Conservation (phyloP, 2,797 vertebrate species). For the Notolepis coatsorum region DNA sequence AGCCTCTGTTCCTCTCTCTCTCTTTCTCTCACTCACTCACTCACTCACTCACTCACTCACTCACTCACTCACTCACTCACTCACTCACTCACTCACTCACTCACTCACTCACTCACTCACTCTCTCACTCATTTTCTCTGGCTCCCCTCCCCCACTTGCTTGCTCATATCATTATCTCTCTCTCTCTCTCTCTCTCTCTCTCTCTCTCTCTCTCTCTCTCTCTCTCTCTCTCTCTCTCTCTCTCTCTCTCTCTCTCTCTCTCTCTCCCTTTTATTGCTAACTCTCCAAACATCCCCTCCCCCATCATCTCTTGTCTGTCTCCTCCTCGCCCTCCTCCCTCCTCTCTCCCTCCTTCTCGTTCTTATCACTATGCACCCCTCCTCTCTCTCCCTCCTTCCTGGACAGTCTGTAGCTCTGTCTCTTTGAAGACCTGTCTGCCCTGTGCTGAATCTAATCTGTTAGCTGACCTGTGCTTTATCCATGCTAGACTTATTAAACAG, state of each 20-base stretch:
- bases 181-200: too few relatives aligned
- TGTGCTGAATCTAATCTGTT: constrained; percentile 24
- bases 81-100: constrained; percentile 5
- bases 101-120: constrained; percentile 7
- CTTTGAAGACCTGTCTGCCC: constrained; percentile 3
- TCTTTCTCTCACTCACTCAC: constrained; percentile 26
- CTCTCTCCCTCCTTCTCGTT: background rate
- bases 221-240: too few relatives aligned
- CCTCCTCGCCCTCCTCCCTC: background rate
- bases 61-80: background rate
- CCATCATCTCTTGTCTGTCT: background rate
- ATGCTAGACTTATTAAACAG: constrained; percentile 13
- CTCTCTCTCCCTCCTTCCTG: background rate
- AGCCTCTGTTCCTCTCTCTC: constrained; percentile 1
- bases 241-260: too few relatives aligned
- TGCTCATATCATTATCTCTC: background rate
- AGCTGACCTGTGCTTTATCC: constrained; percentile 24
- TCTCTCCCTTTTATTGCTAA: too few relatives aligned
- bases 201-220: background rate
- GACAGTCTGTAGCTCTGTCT: background rate
- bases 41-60: constrained; percentile 13
- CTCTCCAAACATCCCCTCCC: too few relatives aligned
- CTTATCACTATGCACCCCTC: background rate
- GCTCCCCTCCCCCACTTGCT: background rate
- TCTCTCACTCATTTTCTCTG: constrained; percentile 9